Conservation (phyloP, 2,888 invertebrate species). For the Ashinkailepas kermadecensis region DNA sequence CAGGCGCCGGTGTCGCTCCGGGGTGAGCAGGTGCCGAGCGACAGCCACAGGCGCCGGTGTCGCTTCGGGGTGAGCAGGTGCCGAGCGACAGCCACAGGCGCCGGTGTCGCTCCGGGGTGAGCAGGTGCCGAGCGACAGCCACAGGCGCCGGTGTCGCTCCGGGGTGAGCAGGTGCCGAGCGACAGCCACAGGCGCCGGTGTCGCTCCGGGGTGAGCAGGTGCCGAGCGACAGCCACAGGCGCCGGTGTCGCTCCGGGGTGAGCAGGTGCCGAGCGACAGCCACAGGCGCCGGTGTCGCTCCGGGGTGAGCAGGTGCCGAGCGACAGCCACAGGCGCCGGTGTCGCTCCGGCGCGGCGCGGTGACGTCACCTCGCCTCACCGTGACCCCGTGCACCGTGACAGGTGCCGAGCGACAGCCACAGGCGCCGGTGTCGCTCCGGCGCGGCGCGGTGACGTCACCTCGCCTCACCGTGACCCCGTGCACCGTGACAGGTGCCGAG, state of each 20-base stretch:
- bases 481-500: background rate
- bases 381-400: too few species aligned
- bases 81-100: background rate
- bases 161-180: too few species aligned
- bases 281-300: too few species aligned
- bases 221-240: too few species aligned
- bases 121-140: too few species aligned
- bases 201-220: too few species aligned
- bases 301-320: background rate
- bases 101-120: conserved; percentile 21
- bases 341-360: background rate
- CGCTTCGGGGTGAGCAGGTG: too few species aligned
- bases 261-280: too few species aligned
- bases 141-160: conserved; percentile 2
- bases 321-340: background rate
- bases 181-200: background rate
- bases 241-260: conserved; percentile 13
- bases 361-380: too few species aligned
- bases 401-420: background rate
- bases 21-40: too few species aligned
- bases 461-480: too few species aligned
- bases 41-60: conserved; percentile 1
- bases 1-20: conserved; percentile 5
- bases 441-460: too few species aligned
- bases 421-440: conserved; percentile 22